Conservation (phyloP, 2,888 invertebrate genomes). For the Drosophila birchii region DNA sequence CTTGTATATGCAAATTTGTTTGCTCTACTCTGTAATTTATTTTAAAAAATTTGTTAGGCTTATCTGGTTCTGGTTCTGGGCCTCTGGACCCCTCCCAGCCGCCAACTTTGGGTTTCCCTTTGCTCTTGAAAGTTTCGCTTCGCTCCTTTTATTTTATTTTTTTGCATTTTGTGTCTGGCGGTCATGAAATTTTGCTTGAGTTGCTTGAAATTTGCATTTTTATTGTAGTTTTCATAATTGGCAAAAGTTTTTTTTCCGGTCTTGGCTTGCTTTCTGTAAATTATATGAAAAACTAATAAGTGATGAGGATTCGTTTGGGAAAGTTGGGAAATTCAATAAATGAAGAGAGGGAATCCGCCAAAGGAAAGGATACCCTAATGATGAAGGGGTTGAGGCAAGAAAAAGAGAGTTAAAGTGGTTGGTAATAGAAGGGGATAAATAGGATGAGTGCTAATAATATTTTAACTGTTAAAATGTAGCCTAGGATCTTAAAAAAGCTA, state of each 20-base stretch:
- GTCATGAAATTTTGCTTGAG: conserved; percentile 62
- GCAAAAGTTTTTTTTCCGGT: conserved; percentile 64
- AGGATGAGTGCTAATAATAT: no score
- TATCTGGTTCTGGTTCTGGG: conserved; percentile 59
- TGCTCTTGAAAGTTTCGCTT: conserved; percentile 43
- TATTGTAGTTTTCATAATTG: conserved; percentile 78
- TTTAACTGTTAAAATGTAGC: background rate
- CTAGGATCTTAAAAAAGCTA: background rate
- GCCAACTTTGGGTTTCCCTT: conserved; percentile 25
- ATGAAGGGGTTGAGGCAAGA: conserved; percentile 7
- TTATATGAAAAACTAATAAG: conserved; percentile 75
- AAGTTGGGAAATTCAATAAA: conserved; percentile 46
- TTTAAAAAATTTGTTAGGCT: conserved; percentile 80
- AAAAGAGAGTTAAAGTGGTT: background rate
- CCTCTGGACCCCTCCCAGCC: conserved; percentile 6
- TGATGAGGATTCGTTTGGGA: conserved; percentile 67
- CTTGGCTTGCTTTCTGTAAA: conserved; percentile 52
- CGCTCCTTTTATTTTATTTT: conserved; percentile 9
- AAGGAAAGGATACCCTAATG: conserved; percentile 19
- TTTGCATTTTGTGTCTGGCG: conserved; percentile 44
- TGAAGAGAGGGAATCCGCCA: conserved; percentile 18
- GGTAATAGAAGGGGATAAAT: background rate
- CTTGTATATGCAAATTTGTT: conserved; percentile 77
- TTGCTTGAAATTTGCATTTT: conserved; percentile 74
- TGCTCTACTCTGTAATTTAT: conserved; percentile 80